phyloP scores from a whole-genome alignment of 2,888 invertebrate species.

The Campaea margaritaria region DNA sequence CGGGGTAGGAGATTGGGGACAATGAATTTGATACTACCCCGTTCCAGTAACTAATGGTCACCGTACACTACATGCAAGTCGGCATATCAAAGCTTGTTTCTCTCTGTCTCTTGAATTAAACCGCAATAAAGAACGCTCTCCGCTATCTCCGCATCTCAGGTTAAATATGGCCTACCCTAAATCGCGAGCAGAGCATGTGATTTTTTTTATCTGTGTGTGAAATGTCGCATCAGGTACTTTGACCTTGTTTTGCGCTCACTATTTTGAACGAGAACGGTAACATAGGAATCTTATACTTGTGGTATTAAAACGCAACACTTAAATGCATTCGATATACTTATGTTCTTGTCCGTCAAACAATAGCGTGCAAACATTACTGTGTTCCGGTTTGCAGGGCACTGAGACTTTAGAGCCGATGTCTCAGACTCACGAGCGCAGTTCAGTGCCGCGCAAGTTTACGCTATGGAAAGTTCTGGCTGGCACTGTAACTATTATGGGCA shows the following conservation, averaged over 20 bases:
- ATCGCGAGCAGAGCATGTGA: constrained; percentile 61
- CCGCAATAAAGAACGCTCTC: constrained; percentile 75
- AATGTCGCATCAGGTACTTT: constrained; percentile 47
- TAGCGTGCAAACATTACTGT: too few relatives aligned
- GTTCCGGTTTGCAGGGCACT: too few relatives aligned
- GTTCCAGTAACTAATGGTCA: constrained; percentile 41
- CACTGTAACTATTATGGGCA: too few relatives aligned
- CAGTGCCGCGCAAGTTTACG: too few relatives aligned
- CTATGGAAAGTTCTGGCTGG: too few relatives aligned
- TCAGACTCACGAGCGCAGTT: too few relatives aligned
- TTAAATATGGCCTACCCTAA: constrained; percentile 65
- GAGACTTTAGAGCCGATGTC: too few relatives aligned
- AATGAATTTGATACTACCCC: too few relatives aligned
- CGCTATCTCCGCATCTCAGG: constrained; percentile 64
- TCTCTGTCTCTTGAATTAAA: constrained; percentile 80
- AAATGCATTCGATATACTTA: too few relatives aligned
- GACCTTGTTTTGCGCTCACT: constrained; percentile 40
- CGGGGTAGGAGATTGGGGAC: too few relatives aligned
- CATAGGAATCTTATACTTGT: neutral
- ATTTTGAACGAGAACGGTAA: constrained; percentile 5
- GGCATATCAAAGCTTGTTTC: constrained; percentile 74
- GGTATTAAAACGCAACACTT: too few relatives aligned
- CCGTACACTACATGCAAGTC: constrained; percentile 61
- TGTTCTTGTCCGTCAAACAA: too few relatives aligned
- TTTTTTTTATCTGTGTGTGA: constrained; percentile 53